Conservation (phyloP, 53 echinoderm and acorn worm genomes). For the Antedon mediterranea region DNA sequence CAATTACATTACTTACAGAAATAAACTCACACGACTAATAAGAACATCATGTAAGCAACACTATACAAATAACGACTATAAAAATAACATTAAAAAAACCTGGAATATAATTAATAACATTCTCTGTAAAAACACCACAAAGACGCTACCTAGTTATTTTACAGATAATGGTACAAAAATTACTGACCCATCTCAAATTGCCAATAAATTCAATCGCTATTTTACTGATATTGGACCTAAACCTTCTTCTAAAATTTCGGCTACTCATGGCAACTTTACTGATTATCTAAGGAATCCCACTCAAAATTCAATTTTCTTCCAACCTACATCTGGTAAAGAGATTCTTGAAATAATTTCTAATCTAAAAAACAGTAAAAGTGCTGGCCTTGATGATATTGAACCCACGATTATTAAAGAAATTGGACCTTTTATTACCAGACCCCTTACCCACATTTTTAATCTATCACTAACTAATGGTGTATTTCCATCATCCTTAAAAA, state of each 20-base stretch:
- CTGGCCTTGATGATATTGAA: not conserved
- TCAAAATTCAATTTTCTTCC: not conserved
- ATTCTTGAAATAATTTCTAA: not conserved
- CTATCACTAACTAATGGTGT: not conserved
- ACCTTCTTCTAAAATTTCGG: not conserved
- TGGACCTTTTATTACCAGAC: not conserved
- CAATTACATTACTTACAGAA: not conserved
- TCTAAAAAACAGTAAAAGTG: not conserved
- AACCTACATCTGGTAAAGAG: not conserved
- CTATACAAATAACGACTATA: not conserved
- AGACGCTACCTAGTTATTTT: not conserved
- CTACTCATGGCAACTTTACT: not conserved
- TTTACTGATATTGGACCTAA: not conserved
- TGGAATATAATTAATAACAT: not conserved
- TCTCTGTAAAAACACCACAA: not conserved
- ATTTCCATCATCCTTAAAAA: not conserved
- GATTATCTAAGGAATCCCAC: not conserved
- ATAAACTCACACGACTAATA: not conserved
- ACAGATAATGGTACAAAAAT: not conserved
- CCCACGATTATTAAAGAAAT: not conserved
- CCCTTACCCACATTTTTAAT: not conserved
- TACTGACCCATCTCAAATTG: not conserved
- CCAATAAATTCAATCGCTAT: not conserved
- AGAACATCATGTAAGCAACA: not conserved
- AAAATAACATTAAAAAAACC: not conserved